Base-by-base conservation (phyloP, 2,888 invertebrate species). In the Amblyjoppa proteus region DNA sequence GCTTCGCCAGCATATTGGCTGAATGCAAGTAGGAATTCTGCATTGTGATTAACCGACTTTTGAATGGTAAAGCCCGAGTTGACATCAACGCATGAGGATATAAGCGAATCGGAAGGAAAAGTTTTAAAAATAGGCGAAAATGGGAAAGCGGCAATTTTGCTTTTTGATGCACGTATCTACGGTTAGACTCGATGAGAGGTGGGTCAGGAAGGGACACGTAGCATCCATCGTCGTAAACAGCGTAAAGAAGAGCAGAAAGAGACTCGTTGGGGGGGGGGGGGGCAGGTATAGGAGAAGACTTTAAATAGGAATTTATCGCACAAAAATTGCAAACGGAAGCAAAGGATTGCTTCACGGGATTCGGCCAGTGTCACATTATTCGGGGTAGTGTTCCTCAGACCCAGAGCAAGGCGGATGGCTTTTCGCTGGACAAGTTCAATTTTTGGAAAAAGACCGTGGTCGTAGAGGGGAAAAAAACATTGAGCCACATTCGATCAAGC, bases 401-500 rank as follows among this genome's bases (percentile, higher is more conserved):
- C 79, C 2, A 84, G 49, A 13, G 81, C 75, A 0, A 84, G 41
- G 49, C 75, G 73, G 2, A 86, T 11, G 9, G 79, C 76, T 28
- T 49, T 53, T 5, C 51, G 64, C 25, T 86, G 81, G 7, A 84
- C 75, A 0, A 58, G 61, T 0, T 64, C 20, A 0, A 81, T 16
- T 13, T 78, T 84, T 0, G n/a, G 1, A 9, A 56, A 9, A 0
- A 56, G 11, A 3, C 25, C 1, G 2, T 64, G 45, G 7, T 68
- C 25, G 9, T 70, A 49, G 11, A 51, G 25, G 2, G 77, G 53
- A n/a, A 31, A 82, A 7, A 0, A 61, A 7, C 2, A 41, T 25
- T 0, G 76, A 34, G 0, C 84, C 81, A 34, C 77, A 87, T 68
- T 87, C 86, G 4, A 84, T 74, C 2, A 56, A 31, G n/a, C 79